Evolutionary conservation across 2,113 vertebrate species (phyloP).

Genomic region (Podocnemis expansa): DNA sequence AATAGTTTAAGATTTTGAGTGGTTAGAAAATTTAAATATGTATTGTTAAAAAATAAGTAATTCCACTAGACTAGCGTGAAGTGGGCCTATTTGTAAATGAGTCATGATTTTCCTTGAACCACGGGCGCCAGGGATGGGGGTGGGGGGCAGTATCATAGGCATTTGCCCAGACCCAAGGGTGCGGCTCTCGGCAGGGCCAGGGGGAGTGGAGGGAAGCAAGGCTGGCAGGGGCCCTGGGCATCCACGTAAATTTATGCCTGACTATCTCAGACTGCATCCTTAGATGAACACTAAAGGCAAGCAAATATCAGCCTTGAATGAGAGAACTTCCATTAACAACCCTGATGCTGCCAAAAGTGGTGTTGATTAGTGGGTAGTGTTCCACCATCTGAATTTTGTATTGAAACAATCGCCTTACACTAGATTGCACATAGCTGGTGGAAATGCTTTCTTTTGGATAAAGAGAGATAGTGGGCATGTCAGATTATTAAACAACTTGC

Average conservation of each 20-base stretch:
- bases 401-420: neutral
- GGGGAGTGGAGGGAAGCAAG: no score
- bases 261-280: neutral
- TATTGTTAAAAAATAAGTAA: neutral
- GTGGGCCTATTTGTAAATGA: accelerated
- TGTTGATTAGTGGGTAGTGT: neutral
- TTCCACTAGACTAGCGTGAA: neutral
- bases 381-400: constrained; percentile 8
- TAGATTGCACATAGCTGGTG: neutral
- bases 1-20: neutral
- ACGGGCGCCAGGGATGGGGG: no score
- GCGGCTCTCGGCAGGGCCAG: no score
- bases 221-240: no score
- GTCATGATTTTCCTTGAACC: neutral
- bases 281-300: neutral
- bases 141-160: no score
- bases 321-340: neutral
- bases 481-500: accelerated
- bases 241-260: neutral
- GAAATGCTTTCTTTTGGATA: neutral
- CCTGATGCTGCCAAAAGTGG: neutral
- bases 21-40: neutral
- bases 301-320: neutral
- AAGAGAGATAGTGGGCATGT: neutral
- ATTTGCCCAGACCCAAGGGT: no score